Evolutionary conservation across 2,113 vertebrate genomes (phyloP), one percentile per base, ranked within the genome.

Genomic region (Miniopterus natalensis): DNA sequence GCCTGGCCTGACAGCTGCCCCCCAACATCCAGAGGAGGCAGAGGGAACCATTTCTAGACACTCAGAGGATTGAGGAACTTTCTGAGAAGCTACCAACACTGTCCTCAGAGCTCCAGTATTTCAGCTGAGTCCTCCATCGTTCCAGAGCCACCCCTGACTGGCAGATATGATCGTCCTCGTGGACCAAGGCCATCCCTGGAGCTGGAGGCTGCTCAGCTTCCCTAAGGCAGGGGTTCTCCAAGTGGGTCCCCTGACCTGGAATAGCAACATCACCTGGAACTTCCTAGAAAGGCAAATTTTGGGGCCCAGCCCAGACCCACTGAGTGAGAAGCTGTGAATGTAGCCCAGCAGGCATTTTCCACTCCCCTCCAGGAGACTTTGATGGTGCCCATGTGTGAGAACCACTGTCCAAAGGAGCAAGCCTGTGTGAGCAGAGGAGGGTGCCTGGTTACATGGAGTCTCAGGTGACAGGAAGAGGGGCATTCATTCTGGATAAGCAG

Each of bases 101-200:
- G 4, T 3, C 63, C 61, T 40, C 49, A 2, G 31, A 25, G 55
- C 27, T 3, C 45, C 0, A 8, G 18, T 0, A 27, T 27, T 29
- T 29, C 49, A 2, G 3, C 40, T 1, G 66, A 25, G 25, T 13
- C 59, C 23, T 2, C 1, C 0, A 2, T 12, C 5, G 0, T 18
- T 23, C 29, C 55, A 0, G 6, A 31, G 25, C 17, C 83, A 4
- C 6, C 61, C 6, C 75, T 20, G 59, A 27, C 13, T 20, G 7
- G 36, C 29, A 66, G 3, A 0, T 18, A 0, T 0, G 49, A 11
- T 51, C 5, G 0, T 6, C 68, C 55, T 57, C 3, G 1, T 18
- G 57, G 61, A 11, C 15, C 3, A 4, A 20, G 25, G 51, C 45
- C 14, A 0, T 0, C 6, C 14, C 53, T 3, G 13, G 53, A 71